Base-by-base conservation (phyloP, 2,113 vertebrate species). In the Barbus barbus region DNA sequence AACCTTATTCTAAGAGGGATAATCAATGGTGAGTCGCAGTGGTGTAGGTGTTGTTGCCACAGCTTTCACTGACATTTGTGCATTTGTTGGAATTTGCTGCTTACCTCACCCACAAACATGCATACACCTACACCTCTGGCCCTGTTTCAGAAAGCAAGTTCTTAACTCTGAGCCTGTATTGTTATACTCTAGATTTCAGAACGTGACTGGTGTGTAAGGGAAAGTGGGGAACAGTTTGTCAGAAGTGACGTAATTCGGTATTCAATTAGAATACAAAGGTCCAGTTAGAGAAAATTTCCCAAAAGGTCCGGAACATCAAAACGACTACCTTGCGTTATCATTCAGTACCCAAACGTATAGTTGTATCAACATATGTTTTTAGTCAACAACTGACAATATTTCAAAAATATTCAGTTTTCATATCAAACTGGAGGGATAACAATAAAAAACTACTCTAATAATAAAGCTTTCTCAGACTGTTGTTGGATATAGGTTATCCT, bases 21-120 rank as follows among this genome's bases (percentile, higher is more conserved):
- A 73, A 73, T 73, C 28, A 74, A 44, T 74, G 72, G 72, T 74
- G 33, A n/a, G 18, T 74, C 38, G n/a, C 44, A n/a, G 38, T 74
- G 41, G 72, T 74, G 22, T 74, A 46, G 38, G 36, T 44, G 36
- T 73, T 74, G 72, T 38, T 74, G 56, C 56, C 13, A 13, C 36
- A 24, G 69, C 36, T 72, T 72, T 72, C 69, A 72, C 18, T 72
- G 69, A 36, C 36, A 72, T 72, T 22, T 72, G 69, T 72, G 56
- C 56, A 60, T 60, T 60, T 60, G 56, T 60, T 60, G 36, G 71
- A n/a, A 73, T 22, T 73, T 73, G 22, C 36, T 44, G 33, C 71
- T 41, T 36, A 73, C 36, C 28, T 72, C 28, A 72, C 36, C 36
- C 28, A 33, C 56, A 60, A 60, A 60, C 56, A 60, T 60, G 56